Conservation (phyloP, 2,797 vertebrate genomes). For the Pelobates cultripes region DNA sequence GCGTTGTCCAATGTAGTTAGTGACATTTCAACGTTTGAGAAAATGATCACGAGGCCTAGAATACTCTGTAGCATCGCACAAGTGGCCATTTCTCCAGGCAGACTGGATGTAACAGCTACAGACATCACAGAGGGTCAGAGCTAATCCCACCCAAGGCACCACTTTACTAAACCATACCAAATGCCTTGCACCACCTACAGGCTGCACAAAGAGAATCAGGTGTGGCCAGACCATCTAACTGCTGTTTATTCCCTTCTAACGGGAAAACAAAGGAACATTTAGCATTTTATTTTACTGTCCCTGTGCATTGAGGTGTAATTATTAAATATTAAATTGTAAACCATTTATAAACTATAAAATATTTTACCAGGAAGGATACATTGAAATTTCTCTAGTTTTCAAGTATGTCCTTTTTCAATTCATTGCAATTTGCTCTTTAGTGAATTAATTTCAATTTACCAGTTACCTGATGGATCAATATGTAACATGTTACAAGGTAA, state of each 20-base stretch:
- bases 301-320: too few species aligned
- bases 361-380: too few species aligned
- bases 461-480: neutral
- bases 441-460: neutral
- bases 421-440: too few species aligned
- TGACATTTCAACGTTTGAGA: neutral
- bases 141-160: neutral
- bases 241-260: neutral
- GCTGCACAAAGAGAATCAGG: slow-evolving; percentile 11
- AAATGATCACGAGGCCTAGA: neutral
- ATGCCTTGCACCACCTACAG: neutral
- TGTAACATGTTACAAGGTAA: neutral
- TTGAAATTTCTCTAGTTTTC: too few species aligned
- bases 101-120: neutral
- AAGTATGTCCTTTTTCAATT: too few species aligned
- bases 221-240: slow-evolving; percentile 22
- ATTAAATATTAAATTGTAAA: too few species aligned
- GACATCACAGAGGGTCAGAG: too few species aligned
- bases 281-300: neutral
- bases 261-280: neutral
- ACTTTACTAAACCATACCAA: neutral
- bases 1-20: neutral
- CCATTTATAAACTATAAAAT: too few species aligned
- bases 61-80: neutral
- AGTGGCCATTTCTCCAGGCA: slow-evolving; percentile 6